Evolutionary conservation across 2,888 invertebrate genomes (phyloP).

Genomic region (Gasteruption jaculator): DNA sequence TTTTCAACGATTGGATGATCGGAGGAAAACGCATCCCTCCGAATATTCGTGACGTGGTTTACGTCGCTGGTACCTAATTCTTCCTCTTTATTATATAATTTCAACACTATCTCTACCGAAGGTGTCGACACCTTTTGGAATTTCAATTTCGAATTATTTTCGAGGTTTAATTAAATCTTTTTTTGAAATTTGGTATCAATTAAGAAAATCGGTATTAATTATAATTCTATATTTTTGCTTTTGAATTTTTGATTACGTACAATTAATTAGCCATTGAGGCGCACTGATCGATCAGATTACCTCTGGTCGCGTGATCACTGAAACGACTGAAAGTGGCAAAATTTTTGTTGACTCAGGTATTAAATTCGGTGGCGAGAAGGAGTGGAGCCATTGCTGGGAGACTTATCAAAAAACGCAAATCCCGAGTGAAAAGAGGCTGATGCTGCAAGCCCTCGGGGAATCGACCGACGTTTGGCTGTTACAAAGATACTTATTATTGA

Average conservation of each 20-base stretch:
- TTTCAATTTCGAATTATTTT: too few relatives aligned
- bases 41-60: constrained; percentile 71
- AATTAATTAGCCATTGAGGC: too few relatives aligned
- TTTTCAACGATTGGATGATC: constrained; percentile 71
- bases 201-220: too few relatives aligned
- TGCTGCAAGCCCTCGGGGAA: constrained; percentile 68
- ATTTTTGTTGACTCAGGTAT: constrained; percentile 55
- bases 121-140: too few relatives aligned
- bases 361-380: constrained; percentile 64
- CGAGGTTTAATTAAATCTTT: too few relatives aligned
- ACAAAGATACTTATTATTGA: constrained; percentile 73
- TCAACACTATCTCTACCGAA: too few relatives aligned
- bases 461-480: constrained; percentile 76
- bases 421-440: constrained; percentile 67
- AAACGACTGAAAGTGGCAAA: not conserved
- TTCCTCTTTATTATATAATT: too few relatives aligned
- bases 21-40: constrained; percentile 64
- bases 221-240: too few relatives aligned
- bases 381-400: constrained; percentile 77
- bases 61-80: constrained; percentile 56
- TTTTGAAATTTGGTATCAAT: too few relatives aligned
- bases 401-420: constrained; percentile 64
- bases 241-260: too few relatives aligned
- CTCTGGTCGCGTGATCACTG: too few relatives aligned
- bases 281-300: too few relatives aligned